Base-by-base conservation (phyloP, 2,888 invertebrate species). In the Drosophila greeni region DNA sequence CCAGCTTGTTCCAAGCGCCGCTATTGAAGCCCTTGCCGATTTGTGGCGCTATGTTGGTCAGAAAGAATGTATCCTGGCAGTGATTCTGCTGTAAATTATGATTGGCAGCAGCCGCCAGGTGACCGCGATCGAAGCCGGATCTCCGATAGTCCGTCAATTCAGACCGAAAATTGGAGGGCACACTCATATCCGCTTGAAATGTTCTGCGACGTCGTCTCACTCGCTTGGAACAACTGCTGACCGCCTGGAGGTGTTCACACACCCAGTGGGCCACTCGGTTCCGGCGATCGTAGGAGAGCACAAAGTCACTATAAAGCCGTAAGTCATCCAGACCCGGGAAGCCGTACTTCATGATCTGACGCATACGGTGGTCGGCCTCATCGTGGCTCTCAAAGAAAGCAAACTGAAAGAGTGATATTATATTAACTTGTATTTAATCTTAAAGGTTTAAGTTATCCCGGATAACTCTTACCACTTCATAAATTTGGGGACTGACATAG, bases 11-110 rank as follows among this genome's bases (percentile, higher is more conserved):
- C 97, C 97, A 97, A 0, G 94, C 92, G 85, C 95, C 93, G 66
- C 96, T 90, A 87, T 97, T 97, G 86, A 97, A 97, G 0, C 97
- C 97, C 64, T 61, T 52, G 0, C 97, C 97, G 12, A 97, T 95
- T 91, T 99, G 98, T 2, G 99, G 99, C 6, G 97, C 94, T 91
- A 98, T 97, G 86, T 99, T 99, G 1, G 95, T 95, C 23, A 99
- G 90, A 57, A 91, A 91, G 88, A 99, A 99, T 0, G 99, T 99
- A 87, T 99, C 95, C 49, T 96, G 93, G 43, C 96, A 92, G 83
- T 95, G 93, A 57, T 91, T 91, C 87, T 97, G 97, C 53, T 90
- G 87, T 1, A 90, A 79, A 55, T 94, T 92, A 87, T 99, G 98
- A 90, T 99, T 99, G 0, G 96, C 98, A 0, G 98, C 98, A 0